Percentiles rank a stretch among this genome's conserved stretches.
These are phyloP conservation scores for Drosophila parabipectinata DNA, from an alignment of 1,140 invertebrate species.

Conservation along the genomic window DNA sequence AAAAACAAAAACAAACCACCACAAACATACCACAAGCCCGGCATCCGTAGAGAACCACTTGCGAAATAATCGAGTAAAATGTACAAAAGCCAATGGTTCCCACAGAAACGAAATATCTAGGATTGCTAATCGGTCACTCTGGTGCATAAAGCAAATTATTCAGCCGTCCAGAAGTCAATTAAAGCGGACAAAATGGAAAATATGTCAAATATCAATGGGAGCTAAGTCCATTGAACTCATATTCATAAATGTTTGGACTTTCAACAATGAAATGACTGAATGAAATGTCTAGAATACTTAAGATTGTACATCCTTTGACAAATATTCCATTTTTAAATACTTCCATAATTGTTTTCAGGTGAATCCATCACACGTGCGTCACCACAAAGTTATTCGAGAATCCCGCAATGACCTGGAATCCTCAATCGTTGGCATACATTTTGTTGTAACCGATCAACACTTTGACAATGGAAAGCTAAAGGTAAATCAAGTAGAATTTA, in stretches of 20 bases:
- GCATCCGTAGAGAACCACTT: constrained; percentile 8
- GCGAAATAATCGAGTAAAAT: constrained; percentile 34
- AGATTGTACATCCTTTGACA: not conserved
- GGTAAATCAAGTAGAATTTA: constrained; percentile 42
- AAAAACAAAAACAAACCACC: constrained; percentile 42
- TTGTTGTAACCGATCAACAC: constrained; percentile 85
- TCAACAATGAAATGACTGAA: not conserved
- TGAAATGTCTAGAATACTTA: not conserved
- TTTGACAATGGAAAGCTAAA: constrained; percentile 86
- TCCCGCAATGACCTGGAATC: constrained; percentile 80
- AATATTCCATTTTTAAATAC: not conserved
- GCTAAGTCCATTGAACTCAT: not conserved
- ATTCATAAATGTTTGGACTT: not conserved
- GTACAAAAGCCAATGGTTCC: constrained; percentile 23
- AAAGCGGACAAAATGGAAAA: constrained; percentile 12
- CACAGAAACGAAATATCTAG: constrained; percentile 19
- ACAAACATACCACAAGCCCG: constrained; percentile 32
- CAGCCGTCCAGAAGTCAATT: constrained; percentile 41
- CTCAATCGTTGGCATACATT: constrained; percentile 84
- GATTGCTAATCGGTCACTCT: constrained; percentile 7
- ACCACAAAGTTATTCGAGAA: constrained; percentile 74
- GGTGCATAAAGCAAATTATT: constrained; percentile 33
- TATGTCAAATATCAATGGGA: not conserved
- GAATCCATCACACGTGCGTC: constrained; percentile 76
- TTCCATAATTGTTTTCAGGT: constrained; percentile 45